These are phyloP conservation scores for Proisotoma minuta DNA, from an alignment of 2,888 invertebrate genomes.

Conservation along the genomic window DNA sequence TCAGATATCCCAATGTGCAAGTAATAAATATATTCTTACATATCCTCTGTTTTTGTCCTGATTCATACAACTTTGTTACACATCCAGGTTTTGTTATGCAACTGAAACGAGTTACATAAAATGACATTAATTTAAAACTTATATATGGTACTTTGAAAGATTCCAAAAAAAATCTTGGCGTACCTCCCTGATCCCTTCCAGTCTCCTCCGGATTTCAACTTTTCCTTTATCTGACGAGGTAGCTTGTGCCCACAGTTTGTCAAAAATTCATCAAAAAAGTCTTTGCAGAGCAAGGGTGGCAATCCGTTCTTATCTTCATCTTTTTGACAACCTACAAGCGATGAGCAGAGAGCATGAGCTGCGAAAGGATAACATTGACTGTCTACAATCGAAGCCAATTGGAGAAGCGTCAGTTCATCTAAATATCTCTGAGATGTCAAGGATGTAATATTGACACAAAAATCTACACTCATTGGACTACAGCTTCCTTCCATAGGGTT, in stretches of 20 bases:
- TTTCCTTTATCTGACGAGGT: slow-evolving; percentile 61
- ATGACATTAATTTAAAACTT: no score
- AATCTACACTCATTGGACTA: slow-evolving; percentile 43
- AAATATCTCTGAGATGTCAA: slow-evolving; percentile 49
- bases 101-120: no score
- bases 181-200: slow-evolving; percentile 66
- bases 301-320: slow-evolving; percentile 37
- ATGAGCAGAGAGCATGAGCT: slow-evolving; percentile 75
- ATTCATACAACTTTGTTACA: slow-evolving; percentile 65
- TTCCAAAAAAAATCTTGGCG: no score
- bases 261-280: slow-evolving; percentile 80
- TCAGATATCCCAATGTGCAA: no score
- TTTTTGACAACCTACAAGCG: slow-evolving; percentile 42
- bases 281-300: slow-evolving; percentile 61
- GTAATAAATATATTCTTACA: no score
- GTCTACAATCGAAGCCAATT: slow-evolving; percentile 71
- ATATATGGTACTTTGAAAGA: no score
- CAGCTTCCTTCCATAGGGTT: slow-evolving; percentile 20
- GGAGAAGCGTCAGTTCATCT: slow-evolving; percentile 39
- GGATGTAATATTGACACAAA: slow-evolving; percentile 50
- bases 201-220: slow-evolving; percentile 53
- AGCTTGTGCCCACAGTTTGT: slow-evolving; percentile 73
- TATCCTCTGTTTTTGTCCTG: slow-evolving; percentile 69
- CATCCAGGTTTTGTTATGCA: slow-evolving; percentile 78
- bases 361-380: slow-evolving; percentile 84